phyloP scores from a whole-genome alignment of 2,113 vertebrate species.

The Chaetorhynchus papuensis region DNA sequence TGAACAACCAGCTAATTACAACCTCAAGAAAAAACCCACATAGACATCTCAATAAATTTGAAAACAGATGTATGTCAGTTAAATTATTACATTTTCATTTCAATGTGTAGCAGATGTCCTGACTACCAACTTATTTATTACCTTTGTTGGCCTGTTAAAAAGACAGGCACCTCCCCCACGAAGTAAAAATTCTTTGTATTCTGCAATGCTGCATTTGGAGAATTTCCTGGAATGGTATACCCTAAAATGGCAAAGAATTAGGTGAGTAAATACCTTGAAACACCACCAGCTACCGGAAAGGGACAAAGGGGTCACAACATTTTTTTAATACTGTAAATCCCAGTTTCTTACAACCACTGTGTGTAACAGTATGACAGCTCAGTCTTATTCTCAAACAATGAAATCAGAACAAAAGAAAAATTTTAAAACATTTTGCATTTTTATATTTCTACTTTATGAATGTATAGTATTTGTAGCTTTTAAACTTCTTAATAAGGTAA shows the following conservation, averaged over 20 bases:
- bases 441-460: background rate
- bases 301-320: background rate
- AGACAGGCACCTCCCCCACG: slow-evolving; percentile 94
- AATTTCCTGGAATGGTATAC: slow-evolving; percentile 90
- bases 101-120: background rate
- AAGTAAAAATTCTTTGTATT: slow-evolving; percentile 92
- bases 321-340: slow-evolving; percentile 23
- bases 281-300: background rate
- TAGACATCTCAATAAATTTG: background rate
- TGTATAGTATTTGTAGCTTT: background rate
- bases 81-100: background rate
- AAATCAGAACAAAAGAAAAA: slow-evolving; percentile 4
- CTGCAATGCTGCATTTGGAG: slow-evolving; percentile 94
- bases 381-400: background rate
- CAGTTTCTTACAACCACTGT: slow-evolving; percentile 34
- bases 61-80: background rate
- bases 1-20: background rate
- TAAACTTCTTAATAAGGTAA: background rate
- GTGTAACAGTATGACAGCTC: background rate
- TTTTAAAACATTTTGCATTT: background rate
- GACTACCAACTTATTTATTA: slow-evolving; percentile 35
- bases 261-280: slow-evolving; percentile 8
- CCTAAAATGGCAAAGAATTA: slow-evolving; percentile 69
- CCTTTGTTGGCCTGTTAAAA: slow-evolving; percentile 95
- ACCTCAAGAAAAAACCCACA: background rate